Evolutionary conservation across 2,113 vertebrate genomes (phyloP), one percentile per base, ranked within the genome.

Genomic region (Phasianus colchicus): DNA sequence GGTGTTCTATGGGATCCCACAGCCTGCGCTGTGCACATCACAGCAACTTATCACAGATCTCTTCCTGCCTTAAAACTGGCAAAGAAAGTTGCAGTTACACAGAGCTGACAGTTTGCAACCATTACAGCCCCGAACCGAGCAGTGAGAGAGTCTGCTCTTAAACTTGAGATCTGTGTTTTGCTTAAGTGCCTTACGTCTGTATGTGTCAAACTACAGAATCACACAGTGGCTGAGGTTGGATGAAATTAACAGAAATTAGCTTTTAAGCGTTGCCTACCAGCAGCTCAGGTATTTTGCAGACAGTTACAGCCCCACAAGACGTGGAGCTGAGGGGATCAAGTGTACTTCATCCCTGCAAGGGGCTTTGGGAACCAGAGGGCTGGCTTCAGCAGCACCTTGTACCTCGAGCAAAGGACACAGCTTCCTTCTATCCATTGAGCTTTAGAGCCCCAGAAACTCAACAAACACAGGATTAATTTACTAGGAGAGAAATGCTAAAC

Each of bases 351-450:
- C 45, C 65, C 65, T 6, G 42, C 10, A 73, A 42, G 79, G 30
- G 2, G 0, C 19, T 60, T 15, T n/a, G 30, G 5, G 8, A 64
- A 43, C 40, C 34, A 54, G 5, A 48, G 55, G 27, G 27, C 18
- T 61, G 43, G 6, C 13, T 57, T 7, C 45, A 52, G 0, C 0
- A 54, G 70, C 3, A 40, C 42, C 34, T 36, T 30, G 4, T 0
- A 36, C 61, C 7, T 22, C n/a, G 17, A 20, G 9, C 11, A 36
- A 16, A 47, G 86, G 4, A 13, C 14, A 30, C 11, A 77, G 13
- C 20, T 55, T 15, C 40, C 48, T 73, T 30, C 58, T 30, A 16
- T 29, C 43, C n/a, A 60, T 10, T 25, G 17, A 61, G 17, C 42
- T 81, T 77, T 6, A 14, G 6, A 42, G 14, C 47, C 47, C 47